Evolutionary conservation across 2,113 vertebrate species (phyloP).

Genomic region (Bubo bubo): DNA sequence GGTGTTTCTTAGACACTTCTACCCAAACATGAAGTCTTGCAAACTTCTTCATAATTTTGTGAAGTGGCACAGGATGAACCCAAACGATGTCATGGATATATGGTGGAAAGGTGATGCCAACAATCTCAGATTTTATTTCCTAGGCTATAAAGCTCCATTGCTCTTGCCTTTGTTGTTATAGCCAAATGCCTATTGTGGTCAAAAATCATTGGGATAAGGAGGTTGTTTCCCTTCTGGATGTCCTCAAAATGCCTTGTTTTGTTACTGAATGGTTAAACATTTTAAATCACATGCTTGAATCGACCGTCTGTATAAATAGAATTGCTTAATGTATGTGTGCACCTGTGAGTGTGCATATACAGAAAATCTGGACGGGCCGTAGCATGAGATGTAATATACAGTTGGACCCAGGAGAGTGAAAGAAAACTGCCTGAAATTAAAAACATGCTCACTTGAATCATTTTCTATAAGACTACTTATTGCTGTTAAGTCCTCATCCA

Average conservation of each 20-base stretch:
- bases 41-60: neutral
- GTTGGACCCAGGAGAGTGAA: neutral
- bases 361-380: neutral
- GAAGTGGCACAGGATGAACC: neutral
- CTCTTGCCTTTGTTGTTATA: neutral
- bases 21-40: neutral
- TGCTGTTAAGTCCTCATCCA: neutral
- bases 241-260: neutral
- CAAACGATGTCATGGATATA: fast-evolving
- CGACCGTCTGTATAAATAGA: neutral
- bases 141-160: neutral
- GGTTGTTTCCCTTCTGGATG: neutral
- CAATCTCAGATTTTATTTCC: neutral
- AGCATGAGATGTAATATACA: neutral
- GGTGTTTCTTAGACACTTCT: neutral
- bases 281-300: neutral
- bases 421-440: neutral
- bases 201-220: neutral
- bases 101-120: neutral
- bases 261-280: neutral
- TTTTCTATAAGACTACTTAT: neutral
- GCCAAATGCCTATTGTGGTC: fast-evolving
- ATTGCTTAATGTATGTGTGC: neutral
- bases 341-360: neutral
- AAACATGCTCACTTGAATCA: neutral